Evolutionary conservation across 2,797 vertebrate species (phyloP).

Genomic region (Oreochromis grahami): DNA sequence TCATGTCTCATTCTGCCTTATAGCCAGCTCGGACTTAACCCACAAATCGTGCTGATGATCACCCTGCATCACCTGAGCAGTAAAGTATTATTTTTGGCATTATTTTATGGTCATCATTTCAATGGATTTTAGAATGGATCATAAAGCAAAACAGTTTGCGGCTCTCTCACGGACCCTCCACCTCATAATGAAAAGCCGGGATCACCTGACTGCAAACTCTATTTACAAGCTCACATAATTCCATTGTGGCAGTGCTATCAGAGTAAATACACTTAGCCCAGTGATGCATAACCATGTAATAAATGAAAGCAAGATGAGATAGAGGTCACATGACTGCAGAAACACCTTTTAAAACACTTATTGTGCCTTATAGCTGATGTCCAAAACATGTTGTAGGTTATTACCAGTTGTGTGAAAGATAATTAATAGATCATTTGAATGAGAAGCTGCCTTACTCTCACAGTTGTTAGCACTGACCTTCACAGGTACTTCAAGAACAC

Average conservation of each 20-base stretch:
- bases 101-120: slow-evolving; percentile 93
- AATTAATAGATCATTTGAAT: slow-evolving; percentile 89
- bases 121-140: slow-evolving; percentile 91
- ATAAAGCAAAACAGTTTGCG: slow-evolving; percentile 91
- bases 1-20: slow-evolving; percentile 44
- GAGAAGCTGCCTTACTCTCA: slow-evolving; percentile 79
- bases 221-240: slow-evolving; percentile 85
- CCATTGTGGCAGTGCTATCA: slow-evolving; percentile 72
- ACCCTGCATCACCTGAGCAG: slow-evolving; percentile 88
- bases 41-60: slow-evolving; percentile 83
- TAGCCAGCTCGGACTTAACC: slow-evolving; percentile 48
- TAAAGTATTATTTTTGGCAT: slow-evolving; percentile 91
- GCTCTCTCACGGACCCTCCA: slow-evolving; percentile 61
- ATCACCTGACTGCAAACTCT: slow-evolving; percentile 84
- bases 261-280: slow-evolving; percentile 69
- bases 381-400: slow-evolving; percentile 80
- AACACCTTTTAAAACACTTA: slow-evolving; percentile 85
- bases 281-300: slow-evolving; percentile 68
- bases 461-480: slow-evolving; percentile 82
- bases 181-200: slow-evolving; percentile 78
- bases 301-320: slow-evolving; percentile 75
- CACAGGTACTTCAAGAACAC: slow-evolving; percentile 53
- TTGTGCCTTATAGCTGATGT: slow-evolving; percentile 83
- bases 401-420: slow-evolving; percentile 79
- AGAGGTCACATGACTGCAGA: slow-evolving; percentile 75